phyloP scores from a whole-genome alignment of 2,888 invertebrate species.

The Drosophila helvetica region DNA sequence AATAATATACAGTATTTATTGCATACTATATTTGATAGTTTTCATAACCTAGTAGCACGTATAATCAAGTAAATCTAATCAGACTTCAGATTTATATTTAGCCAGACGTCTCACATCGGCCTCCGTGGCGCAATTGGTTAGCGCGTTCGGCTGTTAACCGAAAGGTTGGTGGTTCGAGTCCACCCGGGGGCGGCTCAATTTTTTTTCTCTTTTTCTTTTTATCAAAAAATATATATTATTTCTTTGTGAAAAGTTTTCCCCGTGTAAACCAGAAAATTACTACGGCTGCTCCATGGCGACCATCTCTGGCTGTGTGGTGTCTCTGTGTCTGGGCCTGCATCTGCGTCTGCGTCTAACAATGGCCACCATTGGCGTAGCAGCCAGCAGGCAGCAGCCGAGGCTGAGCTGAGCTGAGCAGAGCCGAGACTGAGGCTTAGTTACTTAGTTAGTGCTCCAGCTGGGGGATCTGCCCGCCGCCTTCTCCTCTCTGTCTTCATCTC shows the following conservation, averaged over 20 bases:
- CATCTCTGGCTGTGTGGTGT: constrained; percentile 58
- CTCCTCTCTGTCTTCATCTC: constrained; percentile 2
- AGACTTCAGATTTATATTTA: background rate
- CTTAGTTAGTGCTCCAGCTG: constrained; percentile 68
- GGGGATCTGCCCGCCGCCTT: constrained; percentile 62
- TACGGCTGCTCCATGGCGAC: constrained; percentile 12
- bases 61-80: too few relatives aligned
- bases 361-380: constrained; percentile 61
- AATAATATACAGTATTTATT: too few relatives aligned
- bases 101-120: constrained; percentile 48
- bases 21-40: too few relatives aligned
- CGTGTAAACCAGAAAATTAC: constrained; percentile 57
- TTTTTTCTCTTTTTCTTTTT: constrained; percentile 15
- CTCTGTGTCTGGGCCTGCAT: constrained; percentile 59
- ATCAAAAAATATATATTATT: background rate
- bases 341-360: constrained; percentile 70
- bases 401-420: constrained; percentile 29
- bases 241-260: background rate
- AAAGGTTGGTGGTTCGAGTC: constrained; percentile 99
- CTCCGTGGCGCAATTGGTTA: constrained; percentile 97
- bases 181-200: constrained; percentile 92
- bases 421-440: constrained; percentile 55
- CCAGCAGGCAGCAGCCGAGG: constrained; percentile 32
- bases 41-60: too few relatives aligned
- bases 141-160: constrained; percentile 99